phyloP scores from a whole-genome alignment of 2,113 vertebrate genomes.

The Nyctibius bracteatus region DNA sequence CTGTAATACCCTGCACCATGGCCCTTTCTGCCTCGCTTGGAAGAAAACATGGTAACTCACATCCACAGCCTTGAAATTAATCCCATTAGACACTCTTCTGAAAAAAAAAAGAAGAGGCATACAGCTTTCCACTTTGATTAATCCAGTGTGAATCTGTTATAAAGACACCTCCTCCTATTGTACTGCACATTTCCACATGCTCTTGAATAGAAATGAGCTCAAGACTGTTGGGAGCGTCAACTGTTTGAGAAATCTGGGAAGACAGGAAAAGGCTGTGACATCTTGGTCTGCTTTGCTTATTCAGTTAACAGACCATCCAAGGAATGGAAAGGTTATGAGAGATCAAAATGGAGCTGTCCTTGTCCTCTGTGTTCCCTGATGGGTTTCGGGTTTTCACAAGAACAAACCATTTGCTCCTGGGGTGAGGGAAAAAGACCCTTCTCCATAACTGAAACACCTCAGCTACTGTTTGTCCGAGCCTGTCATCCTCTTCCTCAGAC shows the following conservation, averaged over 20 bases:
- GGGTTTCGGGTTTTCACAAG: neutral
- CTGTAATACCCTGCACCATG: neutral
- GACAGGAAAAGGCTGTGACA: neutral
- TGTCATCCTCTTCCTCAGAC: neutral
- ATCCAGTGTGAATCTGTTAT: neutral
- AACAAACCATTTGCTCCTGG: neutral
- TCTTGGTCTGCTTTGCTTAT: neutral
- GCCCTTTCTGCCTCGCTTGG: neutral
- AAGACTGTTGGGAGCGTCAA: neutral
- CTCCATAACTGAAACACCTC: neutral
- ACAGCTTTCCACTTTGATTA: neutral
- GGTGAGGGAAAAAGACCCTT: neutral
- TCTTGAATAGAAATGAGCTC: neutral
- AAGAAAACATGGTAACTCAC: neutral
- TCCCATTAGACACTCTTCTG: slow-evolving; percentile 60
- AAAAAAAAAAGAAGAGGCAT: neutral
- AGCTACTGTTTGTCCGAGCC: neutral
- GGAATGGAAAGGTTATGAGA: neutral
- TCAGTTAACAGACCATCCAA: neutral
- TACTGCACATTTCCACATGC: neutral
- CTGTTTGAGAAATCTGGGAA: neutral
- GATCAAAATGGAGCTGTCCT: neutral
- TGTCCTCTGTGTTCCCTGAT: neutral
- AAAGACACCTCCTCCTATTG: neutral
- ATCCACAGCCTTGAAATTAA: slow-evolving; percentile 62